Evolutionary conservation across 2,113 vertebrate species (phyloP).

Genomic region (Brienomyrus longianalis): DNA sequence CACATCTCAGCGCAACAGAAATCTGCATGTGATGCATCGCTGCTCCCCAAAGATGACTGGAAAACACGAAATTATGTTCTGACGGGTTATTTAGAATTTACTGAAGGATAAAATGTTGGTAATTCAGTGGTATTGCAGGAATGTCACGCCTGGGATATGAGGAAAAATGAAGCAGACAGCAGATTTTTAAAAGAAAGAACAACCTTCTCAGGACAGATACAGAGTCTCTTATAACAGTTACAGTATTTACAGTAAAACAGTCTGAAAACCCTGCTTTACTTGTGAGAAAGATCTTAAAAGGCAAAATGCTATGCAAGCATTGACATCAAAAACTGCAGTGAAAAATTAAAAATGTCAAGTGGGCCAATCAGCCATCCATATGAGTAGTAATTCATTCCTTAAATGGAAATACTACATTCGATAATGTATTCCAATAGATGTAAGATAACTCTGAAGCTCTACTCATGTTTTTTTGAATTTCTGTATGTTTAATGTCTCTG

Average conservation of each 20-base stretch:
- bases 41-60: conserved; percentile 23
- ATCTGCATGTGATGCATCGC: conserved; percentile 27
- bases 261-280: neutral
- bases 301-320: neutral
- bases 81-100: conserved; percentile 46
- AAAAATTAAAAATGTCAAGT: neutral
- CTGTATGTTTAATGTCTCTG: neutral
- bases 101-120: conserved; percentile 43
- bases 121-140: conserved; percentile 51
- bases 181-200: conserved; percentile 5
- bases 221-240: neutral
- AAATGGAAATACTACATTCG: neutral
- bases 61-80: conserved; percentile 26
- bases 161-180: neutral
- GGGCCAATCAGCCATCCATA: neutral
- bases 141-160: conserved; percentile 39
- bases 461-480: neutral
- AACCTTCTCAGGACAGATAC: neutral
- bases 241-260: neutral
- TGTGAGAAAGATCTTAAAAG: neutral
- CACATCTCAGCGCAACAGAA: conserved; percentile 35
- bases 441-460: neutral
- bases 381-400: neutral
- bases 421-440: neutral
- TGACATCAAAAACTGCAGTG: neutral